Base-by-base conservation (phyloP, 1,140 invertebrate genomes). In the Conopomorpha cramerella region DNA sequence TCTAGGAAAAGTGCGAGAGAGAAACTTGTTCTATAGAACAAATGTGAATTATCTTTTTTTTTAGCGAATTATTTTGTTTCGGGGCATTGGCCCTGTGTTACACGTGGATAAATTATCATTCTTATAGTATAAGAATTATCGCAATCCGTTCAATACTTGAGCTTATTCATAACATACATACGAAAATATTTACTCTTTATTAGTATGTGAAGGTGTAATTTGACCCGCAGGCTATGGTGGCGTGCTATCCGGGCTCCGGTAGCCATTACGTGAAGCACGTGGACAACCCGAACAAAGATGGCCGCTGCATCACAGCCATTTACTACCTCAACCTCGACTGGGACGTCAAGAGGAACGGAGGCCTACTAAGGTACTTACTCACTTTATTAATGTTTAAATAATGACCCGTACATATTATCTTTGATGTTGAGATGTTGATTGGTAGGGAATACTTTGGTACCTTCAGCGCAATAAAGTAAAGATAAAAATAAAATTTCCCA, bases 261-360 rank as follows among this genome's bases (percentile, higher is more conserved):
- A 89, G 92, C 8, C 90, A 92, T 58, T 98, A 98, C 67, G 91
- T 97, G 12, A 94, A 95, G 70, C 95, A 98, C 72, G 92, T 98
- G 16, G 95, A 98, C 66, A 98, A 98, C 82, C 95, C 95, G n/a
- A 95, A 95, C 63, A 84, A 86, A 57, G 95, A 98, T 78, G 95
- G 93, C 11, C 82, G 95, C 42, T 94, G 93, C 51, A 92, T 98
- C 54, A 97, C 95, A 8, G 91, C 92, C 25, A 98, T 98, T 56
- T 98, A 98, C 76, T 98, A 98, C 77, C 81, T 97, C 29, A 98
- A 98, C 72, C 84, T 90, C 56, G 84, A 96, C 72, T 98, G 95
- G 95, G 85, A 95, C 71, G 82, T 86, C 13, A 81, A 85, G 51
- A 84, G 86, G 60, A 80, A 73, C 49, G 85, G 85, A 7, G 85